A percentile compares a stretch with the other conserved stretches of the same genome.
phyloP scores from a whole-genome alignment of 37 sponge, comb jelly and placozoan species.

The Agelas oroides region DNA sequence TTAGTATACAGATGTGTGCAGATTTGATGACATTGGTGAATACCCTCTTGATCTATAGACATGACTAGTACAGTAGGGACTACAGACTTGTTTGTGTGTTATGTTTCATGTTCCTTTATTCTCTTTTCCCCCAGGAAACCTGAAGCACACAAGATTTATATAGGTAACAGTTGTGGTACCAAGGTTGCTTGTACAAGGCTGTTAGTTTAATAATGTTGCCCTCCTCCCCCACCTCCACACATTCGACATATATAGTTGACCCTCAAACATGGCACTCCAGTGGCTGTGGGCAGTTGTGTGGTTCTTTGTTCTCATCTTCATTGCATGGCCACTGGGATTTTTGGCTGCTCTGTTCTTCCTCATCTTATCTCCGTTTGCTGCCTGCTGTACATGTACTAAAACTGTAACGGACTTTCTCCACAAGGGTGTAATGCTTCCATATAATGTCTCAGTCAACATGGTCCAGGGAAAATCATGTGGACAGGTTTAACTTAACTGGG shows the following conservation, averaged over 20 bases:
- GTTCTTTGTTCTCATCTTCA: constrained; percentile 78
- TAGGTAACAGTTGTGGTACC: neutral
- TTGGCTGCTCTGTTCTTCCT: constrained; percentile 70
- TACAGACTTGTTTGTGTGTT: no score
- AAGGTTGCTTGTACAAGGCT: neutral
- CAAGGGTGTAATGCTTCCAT: constrained; percentile 75
- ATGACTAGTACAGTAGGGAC: no score
- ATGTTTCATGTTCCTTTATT: no score
- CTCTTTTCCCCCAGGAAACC: no score
- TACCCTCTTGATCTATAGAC: no score
- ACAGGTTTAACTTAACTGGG: neutral
- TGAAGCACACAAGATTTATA: no score
- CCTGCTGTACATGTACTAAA: constrained; percentile 76
- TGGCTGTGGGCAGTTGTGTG: constrained; percentile 70
- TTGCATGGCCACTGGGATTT: constrained; percentile 79
- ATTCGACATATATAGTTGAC: neutral
- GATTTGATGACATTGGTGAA: no score
- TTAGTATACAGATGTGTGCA: no score
- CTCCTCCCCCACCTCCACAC: neutral
- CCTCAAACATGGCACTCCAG: constrained; percentile 22
- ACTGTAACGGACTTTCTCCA: constrained; percentile 61
- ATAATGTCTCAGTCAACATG: constrained; percentile 67
- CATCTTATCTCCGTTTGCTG: constrained; percentile 79
- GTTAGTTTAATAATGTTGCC: neutral
- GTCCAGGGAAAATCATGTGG: constrained; percentile 62